phyloP scores from a whole-genome alignment of 1,140 invertebrate genomes.

The Pectinophora gossypiella region DNA sequence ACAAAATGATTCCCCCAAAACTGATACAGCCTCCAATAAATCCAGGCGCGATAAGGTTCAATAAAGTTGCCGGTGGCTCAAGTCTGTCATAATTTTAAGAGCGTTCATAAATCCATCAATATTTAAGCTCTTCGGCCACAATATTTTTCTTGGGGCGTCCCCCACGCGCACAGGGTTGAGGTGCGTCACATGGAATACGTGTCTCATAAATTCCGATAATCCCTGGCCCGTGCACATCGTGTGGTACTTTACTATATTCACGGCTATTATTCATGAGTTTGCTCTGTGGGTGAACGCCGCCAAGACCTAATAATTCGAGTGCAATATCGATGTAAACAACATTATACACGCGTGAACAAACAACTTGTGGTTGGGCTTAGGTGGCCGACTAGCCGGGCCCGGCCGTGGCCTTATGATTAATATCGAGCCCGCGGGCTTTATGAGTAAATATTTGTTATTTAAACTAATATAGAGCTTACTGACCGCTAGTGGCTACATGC shows the following conservation, averaged over 20 bases:
- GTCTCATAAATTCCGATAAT: constrained; percentile 71
- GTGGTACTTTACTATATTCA: constrained; percentile 57
- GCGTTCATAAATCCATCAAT: constrained; percentile 73
- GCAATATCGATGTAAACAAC: constrained; percentile 50
- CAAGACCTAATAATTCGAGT: constrained; percentile 66
- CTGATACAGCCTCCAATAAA: constrained; percentile 56
- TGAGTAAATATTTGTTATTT: too few species aligned
- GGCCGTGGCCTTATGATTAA: neutral
- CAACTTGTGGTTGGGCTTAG: neutral
- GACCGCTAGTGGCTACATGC: too few species aligned
- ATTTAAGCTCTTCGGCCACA: constrained; percentile 66
- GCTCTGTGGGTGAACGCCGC: constrained; percentile 56
- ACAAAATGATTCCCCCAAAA: constrained; percentile 52
- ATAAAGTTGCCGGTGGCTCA: constrained; percentile 65
- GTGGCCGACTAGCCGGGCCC: neutral
- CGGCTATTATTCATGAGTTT: constrained; percentile 66
- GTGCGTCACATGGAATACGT: constrained; percentile 69
- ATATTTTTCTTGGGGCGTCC: constrained; percentile 59
- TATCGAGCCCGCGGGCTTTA: too few species aligned
- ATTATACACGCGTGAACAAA: neutral
- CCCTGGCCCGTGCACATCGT: constrained; percentile 52
- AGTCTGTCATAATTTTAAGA: constrained; percentile 70
- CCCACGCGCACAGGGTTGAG: constrained; percentile 39
- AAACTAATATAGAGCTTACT: too few species aligned
- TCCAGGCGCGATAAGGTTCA: constrained; percentile 64